phyloP scores from a whole-genome alignment of 1,140 invertebrate genomes.

The Pectinophora gossypiella region DNA sequence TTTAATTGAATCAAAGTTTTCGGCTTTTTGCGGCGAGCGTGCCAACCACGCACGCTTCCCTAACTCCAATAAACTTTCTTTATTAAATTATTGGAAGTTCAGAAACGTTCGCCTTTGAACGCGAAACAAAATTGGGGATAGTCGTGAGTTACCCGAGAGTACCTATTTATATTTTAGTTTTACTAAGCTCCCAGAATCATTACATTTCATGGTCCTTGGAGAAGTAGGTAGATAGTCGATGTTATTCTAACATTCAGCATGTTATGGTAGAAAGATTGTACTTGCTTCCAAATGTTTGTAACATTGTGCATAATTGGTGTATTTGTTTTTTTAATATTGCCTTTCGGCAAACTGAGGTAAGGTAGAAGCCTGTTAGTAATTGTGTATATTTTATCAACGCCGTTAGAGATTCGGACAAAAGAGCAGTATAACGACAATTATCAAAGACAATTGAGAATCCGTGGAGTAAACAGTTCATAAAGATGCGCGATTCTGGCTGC shows the following conservation, averaged over 20 bases:
- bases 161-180: background rate
- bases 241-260: too few species aligned
- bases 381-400: background rate
- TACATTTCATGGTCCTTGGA: too few species aligned
- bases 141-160: slow-evolving; percentile 25
- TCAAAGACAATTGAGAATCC: slow-evolving; percentile 28
- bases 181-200: too few species aligned
- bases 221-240: too few species aligned
- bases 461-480: slow-evolving; percentile 56
- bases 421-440: slow-evolving; percentile 18
- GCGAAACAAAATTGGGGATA: slow-evolving; percentile 60
- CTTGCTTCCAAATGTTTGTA: too few species aligned
- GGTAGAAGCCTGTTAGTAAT: too few species aligned
- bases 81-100: slow-evolving; percentile 74
- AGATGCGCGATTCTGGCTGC: slow-evolving; percentile 50
- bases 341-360: too few species aligned
- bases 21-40: slow-evolving; percentile 69
- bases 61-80: slow-evolving; percentile 57
- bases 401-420: slow-evolving; percentile 21
- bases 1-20: slow-evolving; percentile 75
- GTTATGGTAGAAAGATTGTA: too few species aligned
- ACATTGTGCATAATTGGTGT: too few species aligned
- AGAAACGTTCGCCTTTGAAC: slow-evolving; percentile 69
- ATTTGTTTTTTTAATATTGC: too few species aligned
- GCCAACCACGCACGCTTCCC: slow-evolving; percentile 67